Base-by-base conservation (phyloP, 2,888 invertebrate genomes). In the Zaprionus obscuricornis region DNA sequence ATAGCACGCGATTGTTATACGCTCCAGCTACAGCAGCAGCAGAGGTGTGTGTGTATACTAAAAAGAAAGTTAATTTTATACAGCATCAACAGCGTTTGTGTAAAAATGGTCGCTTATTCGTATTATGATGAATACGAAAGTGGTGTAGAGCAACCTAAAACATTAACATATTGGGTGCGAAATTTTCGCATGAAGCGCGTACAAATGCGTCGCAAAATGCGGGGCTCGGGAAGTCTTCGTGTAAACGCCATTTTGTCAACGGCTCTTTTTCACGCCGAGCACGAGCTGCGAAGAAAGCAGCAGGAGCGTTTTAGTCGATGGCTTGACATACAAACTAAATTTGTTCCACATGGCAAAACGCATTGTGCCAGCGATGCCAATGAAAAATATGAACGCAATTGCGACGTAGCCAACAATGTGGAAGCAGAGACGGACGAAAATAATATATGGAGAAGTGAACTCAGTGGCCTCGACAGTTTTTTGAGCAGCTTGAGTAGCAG, bases 401-500 rank as follows among this genome's bases (percentile, higher is more conserved):
- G 45, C 47, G 59, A 51, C 17, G 56, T 16, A n/a, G n/a, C n/a
- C n/a, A n/a, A n/a, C 49, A 51, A 10, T 16, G 11, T 49, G 60
- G 73, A 74, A 22, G 55, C 55, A 49, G 64, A 70, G 36, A 73
- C 73, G 42, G 77, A 84, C 4, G 83, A 78, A 46, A 85, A 87
- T 68, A 86, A 87, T 71, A 66, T 90, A 60, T 90, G 90, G 90
- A 89, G 87, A 70, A 90, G 91, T 72, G 93, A 92, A 84, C 88
- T 93, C 40, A 91, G 89, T 87, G 92, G 92, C 75, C 87, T 93
- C 71, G 92, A 93, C 87, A 89, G 88, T 65, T 93, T 93, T 83
- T 92, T 93, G 91, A 90, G 90, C 43, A 91, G 91, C 79, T 86
- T 93, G 56, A 92, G 89, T 74, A 85, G 63, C 55, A 79, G 60